phyloP scores from a whole-genome alignment of 2,113 vertebrate species.

The Poeciliopsis retropinna region DNA sequence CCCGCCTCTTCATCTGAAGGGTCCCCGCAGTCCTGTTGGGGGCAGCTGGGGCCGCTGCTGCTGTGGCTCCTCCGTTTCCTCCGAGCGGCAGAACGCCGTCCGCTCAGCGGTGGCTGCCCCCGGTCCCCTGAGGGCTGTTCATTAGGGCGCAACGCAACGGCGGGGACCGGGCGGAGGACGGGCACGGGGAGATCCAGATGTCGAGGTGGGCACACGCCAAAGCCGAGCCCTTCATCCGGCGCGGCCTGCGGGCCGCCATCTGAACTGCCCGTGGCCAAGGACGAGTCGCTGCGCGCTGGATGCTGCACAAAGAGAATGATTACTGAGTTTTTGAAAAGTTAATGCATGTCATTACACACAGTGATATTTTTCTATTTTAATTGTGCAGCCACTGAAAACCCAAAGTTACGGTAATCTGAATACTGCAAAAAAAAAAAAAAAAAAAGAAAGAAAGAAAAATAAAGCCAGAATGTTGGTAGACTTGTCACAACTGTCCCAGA shows the following conservation, averaged over 20 bases:
- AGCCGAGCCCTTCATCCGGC: conserved; percentile 86
- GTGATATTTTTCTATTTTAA: background rate
- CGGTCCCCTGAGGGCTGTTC: conserved; percentile 22
- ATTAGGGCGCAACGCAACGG: conserved; percentile 18
- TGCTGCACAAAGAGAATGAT: conserved; percentile 56
- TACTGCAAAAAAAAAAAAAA: too few relatives aligned
- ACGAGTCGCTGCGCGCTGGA: conserved; percentile 83
- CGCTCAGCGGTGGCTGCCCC: conserved; percentile 46
- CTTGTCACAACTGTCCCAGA: too few relatives aligned
- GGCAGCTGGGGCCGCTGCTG: conserved; percentile 84
- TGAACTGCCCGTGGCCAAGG: conserved; percentile 84
- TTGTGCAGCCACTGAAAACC: too few relatives aligned
- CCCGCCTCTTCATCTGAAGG: conserved; percentile 87
- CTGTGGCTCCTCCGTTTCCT: conserved; percentile 90
- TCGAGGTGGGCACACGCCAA: conserved; percentile 81
- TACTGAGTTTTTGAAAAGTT: background rate
- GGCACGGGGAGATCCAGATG: conserved; percentile 72
- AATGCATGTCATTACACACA: background rate
- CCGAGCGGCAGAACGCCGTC: conserved; percentile 66
- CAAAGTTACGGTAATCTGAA: too few relatives aligned
- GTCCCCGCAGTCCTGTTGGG: conserved; percentile 88
- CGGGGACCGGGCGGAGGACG: conserved; percentile 61
- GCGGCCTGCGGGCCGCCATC: conserved; percentile 88
- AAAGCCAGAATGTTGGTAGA: too few relatives aligned
- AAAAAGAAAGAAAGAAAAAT: too few relatives aligned